phyloP scores from a whole-genome alignment of 2,888 invertebrate species.

The Acronicta alni region DNA sequence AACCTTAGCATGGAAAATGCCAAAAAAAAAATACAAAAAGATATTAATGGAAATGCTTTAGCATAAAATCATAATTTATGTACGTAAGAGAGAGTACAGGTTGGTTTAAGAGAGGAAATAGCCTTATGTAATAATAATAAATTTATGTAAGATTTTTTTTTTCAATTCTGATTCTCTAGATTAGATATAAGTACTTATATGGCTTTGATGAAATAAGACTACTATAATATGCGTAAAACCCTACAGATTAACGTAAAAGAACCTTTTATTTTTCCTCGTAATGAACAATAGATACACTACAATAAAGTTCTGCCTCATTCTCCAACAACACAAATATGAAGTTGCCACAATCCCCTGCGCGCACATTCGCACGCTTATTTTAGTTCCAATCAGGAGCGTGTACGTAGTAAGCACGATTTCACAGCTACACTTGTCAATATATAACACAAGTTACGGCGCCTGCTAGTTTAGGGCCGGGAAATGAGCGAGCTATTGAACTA shows the following conservation, averaged over 20 bases:
- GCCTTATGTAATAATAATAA: too few species aligned
- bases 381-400: slow-evolving; percentile 53
- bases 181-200: too few species aligned
- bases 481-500: slow-evolving; percentile 31
- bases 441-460: slow-evolving; percentile 50
- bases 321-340: slow-evolving; percentile 48
- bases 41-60: too few species aligned
- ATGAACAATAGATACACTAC: slow-evolving; percentile 39
- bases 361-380: slow-evolving; percentile 48
- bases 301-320: slow-evolving; percentile 36
- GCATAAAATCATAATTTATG: too few species aligned
- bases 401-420: slow-evolving; percentile 54
- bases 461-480: slow-evolving; percentile 45
- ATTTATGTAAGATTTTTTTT: too few species aligned
- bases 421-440: slow-evolving; percentile 56
- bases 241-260: not conserved
- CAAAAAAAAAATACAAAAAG: too few species aligned
- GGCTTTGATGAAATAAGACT: too few species aligned
- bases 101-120: too few species aligned
- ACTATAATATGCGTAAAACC: too few species aligned
- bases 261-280: slow-evolving; percentile 23
- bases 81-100: too few species aligned
- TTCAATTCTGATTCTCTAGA: too few species aligned
- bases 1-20: too few species aligned
- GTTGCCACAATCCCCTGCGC: slow-evolving; percentile 37